Conservation (phyloP, 2,113 vertebrate species). For the Plectropomus leopardus region DNA sequence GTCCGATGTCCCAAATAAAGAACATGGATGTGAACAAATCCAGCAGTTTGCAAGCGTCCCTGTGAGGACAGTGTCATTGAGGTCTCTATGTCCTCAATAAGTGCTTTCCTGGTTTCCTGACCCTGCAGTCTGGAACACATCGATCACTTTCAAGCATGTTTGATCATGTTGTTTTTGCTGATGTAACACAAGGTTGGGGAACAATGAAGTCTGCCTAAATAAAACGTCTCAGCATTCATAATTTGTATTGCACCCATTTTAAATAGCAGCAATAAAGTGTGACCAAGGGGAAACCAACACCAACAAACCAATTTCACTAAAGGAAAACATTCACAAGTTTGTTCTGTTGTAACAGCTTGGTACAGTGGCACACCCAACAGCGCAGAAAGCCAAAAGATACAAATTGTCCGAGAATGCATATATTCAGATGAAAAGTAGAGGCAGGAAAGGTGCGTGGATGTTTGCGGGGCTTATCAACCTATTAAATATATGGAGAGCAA, state of each 20-base stretch:
- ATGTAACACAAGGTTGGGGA: slow-evolving; percentile 11
- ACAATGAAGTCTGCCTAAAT: slow-evolving; percentile 22
- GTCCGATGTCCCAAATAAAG: background rate
- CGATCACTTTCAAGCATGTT: slow-evolving; percentile 14
- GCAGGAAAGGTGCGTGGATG: slow-evolving; percentile 19
- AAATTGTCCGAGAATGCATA: slow-evolving; percentile 18
- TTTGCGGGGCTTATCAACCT: background rate
- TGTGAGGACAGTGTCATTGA: background rate
- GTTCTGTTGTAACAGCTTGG: slow-evolving; percentile 35
- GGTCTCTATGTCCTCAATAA: background rate
- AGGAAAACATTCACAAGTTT: slow-evolving; percentile 36
- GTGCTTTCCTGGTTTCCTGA: slow-evolving; percentile 4
- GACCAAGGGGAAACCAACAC: slow-evolving; percentile 32
- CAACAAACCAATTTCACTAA: slow-evolving; percentile 31
- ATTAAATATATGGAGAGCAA: background rate
- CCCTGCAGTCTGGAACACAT: background rate
- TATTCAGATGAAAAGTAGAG: slow-evolving; percentile 7
- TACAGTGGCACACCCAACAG: slow-evolving; percentile 48
- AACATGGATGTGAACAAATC: background rate
- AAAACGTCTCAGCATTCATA: slow-evolving; percentile 32
- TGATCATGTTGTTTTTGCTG: slow-evolving; percentile 16
- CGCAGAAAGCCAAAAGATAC: slow-evolving; percentile 31
- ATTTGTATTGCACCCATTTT: slow-evolving; percentile 7
- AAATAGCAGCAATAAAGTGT: slow-evolving; percentile 39
- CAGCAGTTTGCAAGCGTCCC: background rate